Base-by-base conservation (phyloP, 2,113 vertebrate species). In the Scytalopus superciliaris region DNA sequence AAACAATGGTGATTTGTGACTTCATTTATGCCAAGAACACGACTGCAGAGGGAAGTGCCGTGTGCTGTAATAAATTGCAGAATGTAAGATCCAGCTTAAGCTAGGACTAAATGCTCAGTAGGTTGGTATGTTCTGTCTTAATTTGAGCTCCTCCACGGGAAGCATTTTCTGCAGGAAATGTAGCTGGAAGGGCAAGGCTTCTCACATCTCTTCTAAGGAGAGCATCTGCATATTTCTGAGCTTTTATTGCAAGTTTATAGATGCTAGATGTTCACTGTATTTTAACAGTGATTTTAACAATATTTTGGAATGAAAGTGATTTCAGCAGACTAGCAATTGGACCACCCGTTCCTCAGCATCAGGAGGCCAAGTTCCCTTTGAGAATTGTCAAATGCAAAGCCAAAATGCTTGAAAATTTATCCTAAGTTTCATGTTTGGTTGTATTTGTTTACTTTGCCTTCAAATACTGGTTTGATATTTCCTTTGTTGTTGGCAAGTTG, bases 1-100 rank as follows among this genome's bases (percentile, higher is more conserved):
- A 95, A 97, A 94, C 77, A 95, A 74, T 83, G 81, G 87, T 52
- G 63, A 39, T 96, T 90, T 93, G 64, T 88, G 87, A 42, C 35
- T 96, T 93, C 83, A 75, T 96, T 91, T 94, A 63, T 55, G 93
- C 83, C 69, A 92, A 79, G 84, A 93, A 67, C 52, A 84, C 37
- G 19, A 59, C 66, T 83, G 37, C 60, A 37, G 40, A 37, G 80
- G 78, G 64, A 78, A 73, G 78, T 53, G 47, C 39, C 89, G 25
- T 50, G 9, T 53, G 75, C 67, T 96, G 78, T 44, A 93, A 95
- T 89, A 78, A 82, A 83, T 40, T 47, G 31, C 67, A 91, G 77
- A 72, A 85, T 27, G 15, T 75, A 56, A 95, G 84, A 82, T 40
- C 25, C 49, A 56, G 66, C 14, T 91, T 91, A 89, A 85, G 19